Base-by-base conservation (phyloP, 2,888 invertebrate species). In the Ptilodon capucinus region DNA sequence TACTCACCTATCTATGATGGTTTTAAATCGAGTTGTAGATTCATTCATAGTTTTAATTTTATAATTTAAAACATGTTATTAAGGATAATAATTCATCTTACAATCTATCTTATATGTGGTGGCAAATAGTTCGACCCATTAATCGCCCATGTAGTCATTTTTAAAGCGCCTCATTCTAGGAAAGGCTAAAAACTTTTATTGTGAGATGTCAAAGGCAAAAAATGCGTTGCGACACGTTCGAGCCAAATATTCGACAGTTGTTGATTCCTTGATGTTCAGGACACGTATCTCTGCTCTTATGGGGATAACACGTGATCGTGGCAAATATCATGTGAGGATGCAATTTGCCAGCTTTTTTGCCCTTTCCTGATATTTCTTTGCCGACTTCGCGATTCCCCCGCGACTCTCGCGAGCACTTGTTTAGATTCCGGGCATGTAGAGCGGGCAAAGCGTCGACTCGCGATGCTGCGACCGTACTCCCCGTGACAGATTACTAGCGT, bases 271-370 rank as follows among this genome's bases (percentile, higher is more conserved):
- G 56, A 40, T 40, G 55, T 56, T 60, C 64, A 28, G 42, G 35
- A 51, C 64, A 65, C 64, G 64, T 65, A 35, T 43, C 28, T 14
- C 28, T 39, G 30, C 61, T 64, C 64, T 54, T 65, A 61, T 60
- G 64, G 68, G 64, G 68, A 68, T 65, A 61, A 61, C 65, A 58
- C 65, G 64, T 61, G 64, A 68, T 65, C 64, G 64, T 64, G 48
- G 51, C 61, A 48, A 61, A 60, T 64, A 65, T 68, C 68, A 68
- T 61, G 52, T 44, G 61, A 54, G 48, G 48, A 61, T 68, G 64
- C 68, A 68, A 65, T 68, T 68, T 58, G 62, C 65, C 46, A 51
- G 56, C 51, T 60, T 65, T 64, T 67, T 61, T 53, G 53, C 44
- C 38, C 4, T 38, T 64, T 67, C 51, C 46, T 52, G 55, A 56